These are phyloP conservation scores for Catajapyx aquilonaris DNA, from an alignment of 1,140 invertebrate genomes.

Conservation along the genomic window DNA sequence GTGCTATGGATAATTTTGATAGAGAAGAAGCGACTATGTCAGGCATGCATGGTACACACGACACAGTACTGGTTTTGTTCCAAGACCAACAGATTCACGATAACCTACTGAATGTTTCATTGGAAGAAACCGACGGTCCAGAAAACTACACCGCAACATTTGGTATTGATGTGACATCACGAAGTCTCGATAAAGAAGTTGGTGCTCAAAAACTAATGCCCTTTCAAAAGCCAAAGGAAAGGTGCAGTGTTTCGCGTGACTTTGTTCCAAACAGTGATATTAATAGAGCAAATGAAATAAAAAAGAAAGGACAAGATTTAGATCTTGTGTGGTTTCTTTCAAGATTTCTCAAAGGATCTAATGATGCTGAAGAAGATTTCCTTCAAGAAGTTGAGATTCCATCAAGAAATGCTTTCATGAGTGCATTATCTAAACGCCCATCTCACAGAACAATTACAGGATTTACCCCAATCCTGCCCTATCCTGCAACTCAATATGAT, in stretches of 20 bases:
- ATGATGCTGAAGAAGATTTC: neutral
- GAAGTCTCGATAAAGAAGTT: neutral
- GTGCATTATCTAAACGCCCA: neutral
- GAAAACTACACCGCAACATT: neutral
- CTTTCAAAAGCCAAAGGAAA: constrained; percentile 1
- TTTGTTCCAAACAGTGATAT: neutral
- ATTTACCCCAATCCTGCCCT: constrained; percentile 1
- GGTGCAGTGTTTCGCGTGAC: neutral
- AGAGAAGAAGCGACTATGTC: constrained; percentile 3
- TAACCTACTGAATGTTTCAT: neutral
- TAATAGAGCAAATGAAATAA: constrained; percentile 1
- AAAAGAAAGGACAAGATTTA: neutral
- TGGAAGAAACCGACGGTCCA: neutral
- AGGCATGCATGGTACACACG: constrained; percentile 3
- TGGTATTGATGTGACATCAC: constrained; percentile 1
- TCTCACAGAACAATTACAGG: neutral
- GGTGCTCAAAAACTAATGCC: constrained; percentile 1
- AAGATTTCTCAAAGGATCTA: constrained; percentile 1
- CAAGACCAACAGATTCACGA: neutral
- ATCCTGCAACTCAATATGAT: constrained; percentile 1
- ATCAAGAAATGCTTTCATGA: neutral
- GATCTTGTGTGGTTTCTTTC: constrained; percentile 1
- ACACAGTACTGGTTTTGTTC: constrained; percentile 3
- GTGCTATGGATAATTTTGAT: constrained; percentile 5
- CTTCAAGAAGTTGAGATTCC: constrained; percentile 1